Base-by-base conservation (phyloP, 30 jellyfish, hydroid and myxozoan genomes). In the Hydractinia echinata region DNA sequence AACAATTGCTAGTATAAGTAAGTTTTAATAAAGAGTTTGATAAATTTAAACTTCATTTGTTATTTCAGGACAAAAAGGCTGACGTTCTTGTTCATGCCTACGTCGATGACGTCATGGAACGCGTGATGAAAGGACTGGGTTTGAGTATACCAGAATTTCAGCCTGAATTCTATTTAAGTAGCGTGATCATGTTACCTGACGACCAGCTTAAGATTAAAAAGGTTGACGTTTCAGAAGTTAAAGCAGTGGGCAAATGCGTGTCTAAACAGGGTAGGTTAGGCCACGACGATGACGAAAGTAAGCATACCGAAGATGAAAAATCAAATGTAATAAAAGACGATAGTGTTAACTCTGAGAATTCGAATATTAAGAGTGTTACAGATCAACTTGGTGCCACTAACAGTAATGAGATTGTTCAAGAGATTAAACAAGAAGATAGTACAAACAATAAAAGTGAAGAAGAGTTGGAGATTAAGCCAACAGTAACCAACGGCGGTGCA, bases 31-130 rank as follows among this genome's bases (percentile, higher is more conserved):
- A 58, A 16, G 19, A 58, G 15, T 58, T 16, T 58, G 15, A 58
- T 58, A 58, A 58, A 58, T 11, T 11, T 10, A 15, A 68, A 39
- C 79, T 20, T 68, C 50, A 16, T 30, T n/a, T 51, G n/a, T 56
- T 44, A 39, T 53, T 61, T 39, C 72, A 92, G 98, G 98, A 92
- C 81, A 92, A 87, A 84, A 87, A 87, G 55, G 98, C 98, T 0
- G 21, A 90, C 10, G 54, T 92, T 4, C 88, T 92, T 18, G 83
- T 92, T 30, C 98, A 92, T 81, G 82, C 95, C 14, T 92, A 92
- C 66, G 96, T 92, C 14, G 98, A 92, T 80, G 98, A 83, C 76
- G 87, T 92, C 72, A 92, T 92, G 93, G 89, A 83, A 76, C 69
- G 82, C 56, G 82, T 92, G 18, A 79, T 92, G 96, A 78, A 64